Evolutionary conservation across 1,140 invertebrate species (phyloP), one percentile per base, ranked within the genome.

Genomic region (Teleopsis dalmanni): DNA sequence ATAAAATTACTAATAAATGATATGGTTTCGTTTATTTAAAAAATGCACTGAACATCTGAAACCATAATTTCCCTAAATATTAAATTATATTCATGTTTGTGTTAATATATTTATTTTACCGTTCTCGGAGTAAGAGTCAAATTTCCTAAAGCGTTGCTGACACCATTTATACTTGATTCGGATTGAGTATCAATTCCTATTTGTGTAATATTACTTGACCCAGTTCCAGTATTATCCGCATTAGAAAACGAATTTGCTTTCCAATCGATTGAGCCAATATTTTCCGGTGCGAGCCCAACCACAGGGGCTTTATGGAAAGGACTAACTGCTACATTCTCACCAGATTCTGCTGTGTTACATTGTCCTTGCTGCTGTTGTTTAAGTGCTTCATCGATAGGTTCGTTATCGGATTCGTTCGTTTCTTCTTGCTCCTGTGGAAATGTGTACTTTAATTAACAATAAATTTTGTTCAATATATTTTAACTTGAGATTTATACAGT

Each of bases 381-480:
- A 29, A 46, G 41, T n/a, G 53, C 23, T 40, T 63, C 61, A 45
- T 69, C 65, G 31, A 59, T 65, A 1, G 58, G 55, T 41, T 70
- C 67, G 42, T 61, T 52, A 33, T 70, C 67, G 22, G 67, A 70
- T 53, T 70, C 67, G 36, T 70, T 70, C 21, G 67, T 60, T 52
- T 70, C 67, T 38, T 70, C 67, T 49, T 65, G 62, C 49, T 70
- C 59, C 60, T 65, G 29, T 13, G 48, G 3, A 49, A 53, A 48
- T 16, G n/a, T n/a, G n/a, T n/a, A n/a, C n/a, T n/a, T n/a, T n/a
- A n/a, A n/a, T n/a, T n/a, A n/a, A 31, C n/a, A 31, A 31, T 31
- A 31, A 31, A 31, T 31, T 9, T n/a, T 31, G 13, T 9, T 31
- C n/a, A 31, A 31, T 31, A 31, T 31, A 31, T 31, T 9, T 31